Evolutionary conservation across 2,888 invertebrate species (phyloP), one percentile per base, ranked within the genome.

Genomic region (Hyposoter dolosus): DNA sequence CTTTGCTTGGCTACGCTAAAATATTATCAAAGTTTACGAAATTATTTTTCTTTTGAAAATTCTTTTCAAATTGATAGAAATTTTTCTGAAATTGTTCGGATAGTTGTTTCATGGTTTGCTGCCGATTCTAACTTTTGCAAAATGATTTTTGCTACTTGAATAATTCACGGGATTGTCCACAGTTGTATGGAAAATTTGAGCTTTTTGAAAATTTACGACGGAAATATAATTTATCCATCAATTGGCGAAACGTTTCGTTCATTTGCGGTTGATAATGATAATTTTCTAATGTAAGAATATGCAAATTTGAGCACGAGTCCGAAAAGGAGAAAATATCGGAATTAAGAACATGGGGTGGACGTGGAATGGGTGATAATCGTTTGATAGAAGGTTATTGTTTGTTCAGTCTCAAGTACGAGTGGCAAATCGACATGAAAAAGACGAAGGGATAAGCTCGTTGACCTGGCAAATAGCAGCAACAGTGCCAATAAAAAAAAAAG

Each of bases 391-490:
- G 53, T 19, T 6, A 28, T 47, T 43, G 1, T 43, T 19, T 28
- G 28, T 28, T n/a, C 0, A 17, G 28, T 71, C 28, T 47, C 28
- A 9, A 17, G 15, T 17, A 17, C 19, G 10, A 32, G 68, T 35
- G 68, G 40, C 40, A 40, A 19, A 68, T 53, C 12, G 19, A 53
- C 53, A 19, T 10, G 19, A 19, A 72, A 65, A 45, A 45, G n/a
- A 12, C 43, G 60, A 68, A 12, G 28, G 19, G 19, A 72, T 76
- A 72, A 82, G 35, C 69, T 56, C 75, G 79, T 74, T 78, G 75
- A 79, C 47, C 82, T 79, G 78, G 56, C 56, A 76, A 72, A n/a
- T 28, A 28, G 28, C 15, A 32, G 65, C 65, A 45, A 69, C 69
- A 32, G 56, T 63, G 53, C 63, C 32, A 56, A 65, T 43, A 79